These are phyloP conservation scores for Pangasius krempfi DNA, from an alignment of 2,797 vertebrate genomes.

Conservation along the genomic window DNA sequence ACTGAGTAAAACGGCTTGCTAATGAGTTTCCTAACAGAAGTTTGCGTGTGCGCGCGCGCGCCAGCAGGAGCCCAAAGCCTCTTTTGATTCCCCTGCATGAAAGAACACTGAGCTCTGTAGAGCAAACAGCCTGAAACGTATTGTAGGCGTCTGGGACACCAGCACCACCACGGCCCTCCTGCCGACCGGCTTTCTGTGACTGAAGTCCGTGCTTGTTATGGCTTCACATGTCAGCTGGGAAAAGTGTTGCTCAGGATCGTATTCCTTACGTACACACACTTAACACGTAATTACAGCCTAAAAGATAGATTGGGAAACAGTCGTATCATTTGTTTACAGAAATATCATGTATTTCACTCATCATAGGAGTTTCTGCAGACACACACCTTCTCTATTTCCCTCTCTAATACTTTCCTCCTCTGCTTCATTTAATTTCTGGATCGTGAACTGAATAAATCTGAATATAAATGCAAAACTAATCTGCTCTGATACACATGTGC, in stretches of 20 bases:
- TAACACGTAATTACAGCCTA: background rate
- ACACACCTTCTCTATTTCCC: background rate
- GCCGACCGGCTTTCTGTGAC: background rate
- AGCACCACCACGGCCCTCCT: background rate
- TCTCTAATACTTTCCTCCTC: background rate
- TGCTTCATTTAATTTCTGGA: background rate
- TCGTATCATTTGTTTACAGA: background rate
- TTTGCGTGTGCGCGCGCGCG: background rate
- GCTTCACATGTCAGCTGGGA: conserved; percentile 13
- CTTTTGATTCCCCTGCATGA: conserved; percentile 20
- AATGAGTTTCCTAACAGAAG: conserved; percentile 5
- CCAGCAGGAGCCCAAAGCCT: conserved; percentile 15
- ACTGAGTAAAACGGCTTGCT: conserved; percentile 10
- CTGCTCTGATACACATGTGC: background rate
- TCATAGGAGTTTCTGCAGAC: background rate
- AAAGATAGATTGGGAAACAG: background rate
- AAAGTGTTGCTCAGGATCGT: background rate
- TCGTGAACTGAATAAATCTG: background rate
- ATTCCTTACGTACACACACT: background rate
- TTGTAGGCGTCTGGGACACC: background rate
- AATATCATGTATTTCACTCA: background rate
- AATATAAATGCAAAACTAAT: background rate
- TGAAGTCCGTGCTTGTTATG: background rate
- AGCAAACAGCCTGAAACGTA: background rate
- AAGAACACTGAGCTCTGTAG: conserved; percentile 7